phyloP scores from a whole-genome alignment of 2,113 vertebrate genomes.

The Nannospalax galili region DNA sequence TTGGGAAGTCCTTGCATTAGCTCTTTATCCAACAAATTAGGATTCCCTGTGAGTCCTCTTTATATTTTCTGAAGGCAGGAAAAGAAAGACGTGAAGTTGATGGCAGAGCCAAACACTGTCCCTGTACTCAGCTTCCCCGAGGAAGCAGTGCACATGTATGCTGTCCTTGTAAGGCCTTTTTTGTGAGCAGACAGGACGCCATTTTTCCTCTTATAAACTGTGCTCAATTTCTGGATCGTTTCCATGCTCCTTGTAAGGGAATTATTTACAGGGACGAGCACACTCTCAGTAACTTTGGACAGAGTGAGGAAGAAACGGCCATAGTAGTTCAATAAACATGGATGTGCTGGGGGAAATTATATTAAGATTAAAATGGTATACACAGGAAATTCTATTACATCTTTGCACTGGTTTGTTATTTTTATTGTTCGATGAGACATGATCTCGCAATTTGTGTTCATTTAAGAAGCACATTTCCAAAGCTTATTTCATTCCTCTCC shows the following conservation, averaged over 20 bases:
- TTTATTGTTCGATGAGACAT: constrained; percentile 81
- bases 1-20: background rate
- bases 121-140: background rate
- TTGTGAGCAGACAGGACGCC: background rate
- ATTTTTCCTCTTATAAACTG: constrained; percentile 41
- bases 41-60: background rate
- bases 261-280: constrained; percentile 72
- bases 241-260: constrained; percentile 63
- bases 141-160: background rate
- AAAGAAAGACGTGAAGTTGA: background rate
- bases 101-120: background rate
- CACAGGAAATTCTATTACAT: constrained; percentile 78
- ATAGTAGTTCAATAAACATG: constrained; percentile 63
- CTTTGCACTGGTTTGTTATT: constrained; percentile 80
- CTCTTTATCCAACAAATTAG: background rate
- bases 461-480: constrained; percentile 76
- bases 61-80: background rate
- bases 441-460: constrained; percentile 81
- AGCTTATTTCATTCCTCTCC: constrained; percentile 73
- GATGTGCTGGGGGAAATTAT: constrained; percentile 55
- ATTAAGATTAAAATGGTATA: constrained; percentile 75
- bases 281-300: constrained; percentile 44
- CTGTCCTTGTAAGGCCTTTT: background rate
- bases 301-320: constrained; percentile 59
- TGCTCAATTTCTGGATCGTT: constrained; percentile 63